Conservation (phyloP, 2,113 vertebrate genomes). For the Phycodurus eques region DNA sequence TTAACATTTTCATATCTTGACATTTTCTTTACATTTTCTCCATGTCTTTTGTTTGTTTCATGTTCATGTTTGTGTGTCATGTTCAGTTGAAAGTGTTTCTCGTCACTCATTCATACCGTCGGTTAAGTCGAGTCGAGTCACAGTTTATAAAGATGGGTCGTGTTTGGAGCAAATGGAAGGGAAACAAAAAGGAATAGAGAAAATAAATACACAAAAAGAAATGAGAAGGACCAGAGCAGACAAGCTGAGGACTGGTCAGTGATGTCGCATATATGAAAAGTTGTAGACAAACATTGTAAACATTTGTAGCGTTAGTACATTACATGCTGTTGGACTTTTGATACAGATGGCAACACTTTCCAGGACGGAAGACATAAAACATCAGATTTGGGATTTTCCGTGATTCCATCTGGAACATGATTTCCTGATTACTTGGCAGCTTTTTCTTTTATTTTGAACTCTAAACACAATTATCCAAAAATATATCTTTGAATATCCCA, state of each 20-base stretch:
- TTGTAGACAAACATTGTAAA: slow-evolving; percentile 76
- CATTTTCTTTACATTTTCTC: slow-evolving; percentile 68
- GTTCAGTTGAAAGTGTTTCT: slow-evolving; percentile 73
- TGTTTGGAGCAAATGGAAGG: slow-evolving; percentile 59
- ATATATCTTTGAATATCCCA: slow-evolving; percentile 52
- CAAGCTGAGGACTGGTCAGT: slow-evolving; percentile 60
- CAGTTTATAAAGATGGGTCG: slow-evolving; percentile 69
- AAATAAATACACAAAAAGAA: slow-evolving; percentile 73
- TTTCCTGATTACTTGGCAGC: slow-evolving; percentile 44
- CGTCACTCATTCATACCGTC: slow-evolving; percentile 81
- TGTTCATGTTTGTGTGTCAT: slow-evolving; percentile 76
- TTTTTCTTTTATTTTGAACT: slow-evolving; percentile 20
- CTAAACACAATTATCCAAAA: slow-evolving; percentile 60
- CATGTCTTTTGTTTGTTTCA: slow-evolving; percentile 41
- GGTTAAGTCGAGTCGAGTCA: slow-evolving; percentile 80
- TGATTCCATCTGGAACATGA: slow-evolving; percentile 49
- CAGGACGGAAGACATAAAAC: slow-evolving; percentile 76
- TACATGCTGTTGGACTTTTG: slow-evolving; percentile 54
- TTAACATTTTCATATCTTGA: slow-evolving; percentile 67
- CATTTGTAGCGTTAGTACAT: slow-evolving; percentile 63
- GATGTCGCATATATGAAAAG: slow-evolving; percentile 58
- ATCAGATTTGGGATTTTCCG: slow-evolving; percentile 61
- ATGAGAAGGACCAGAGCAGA: slow-evolving; percentile 65
- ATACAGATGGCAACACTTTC: slow-evolving; percentile 69
- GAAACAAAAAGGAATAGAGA: slow-evolving; percentile 45